Evolutionary conservation across 2,888 invertebrate species (phyloP).

Genomic region (Lasius platythorax): DNA sequence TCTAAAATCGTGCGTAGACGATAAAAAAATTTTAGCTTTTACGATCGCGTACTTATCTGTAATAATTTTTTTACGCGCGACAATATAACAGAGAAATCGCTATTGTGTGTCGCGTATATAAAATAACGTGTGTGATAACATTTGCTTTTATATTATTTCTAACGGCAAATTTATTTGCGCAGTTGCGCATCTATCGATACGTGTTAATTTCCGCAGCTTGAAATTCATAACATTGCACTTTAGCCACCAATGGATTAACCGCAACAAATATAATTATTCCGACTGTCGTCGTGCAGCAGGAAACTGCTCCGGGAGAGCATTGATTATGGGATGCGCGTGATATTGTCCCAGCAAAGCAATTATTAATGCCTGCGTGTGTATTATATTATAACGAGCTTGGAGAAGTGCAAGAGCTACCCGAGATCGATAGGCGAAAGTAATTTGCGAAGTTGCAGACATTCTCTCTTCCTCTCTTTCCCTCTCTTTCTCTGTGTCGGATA

Average conservation of each 20-base stretch:
- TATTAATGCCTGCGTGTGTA: constrained; percentile 23
- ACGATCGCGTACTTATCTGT: background rate
- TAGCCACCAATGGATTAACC: background rate
- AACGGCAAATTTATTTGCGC: background rate
- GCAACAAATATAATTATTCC: constrained; percentile 22
- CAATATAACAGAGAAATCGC: background rate
- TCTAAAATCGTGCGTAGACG: background rate
- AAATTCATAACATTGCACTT: constrained; percentile 28
- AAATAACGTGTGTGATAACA: background rate
- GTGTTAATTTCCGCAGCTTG: constrained; percentile 28
- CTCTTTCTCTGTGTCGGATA: background rate
- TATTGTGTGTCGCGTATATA: background rate
- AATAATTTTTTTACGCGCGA: background rate
- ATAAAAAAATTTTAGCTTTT: background rate
- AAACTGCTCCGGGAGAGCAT: background rate
- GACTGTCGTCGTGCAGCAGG: background rate
- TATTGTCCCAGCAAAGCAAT: constrained; percentile 21
- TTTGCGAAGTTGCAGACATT: constrained; percentile 14
- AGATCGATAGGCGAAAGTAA: constrained; percentile 45
- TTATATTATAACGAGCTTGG: constrained; percentile 1
- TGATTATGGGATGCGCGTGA: constrained; percentile 25
- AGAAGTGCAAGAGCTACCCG: background rate
- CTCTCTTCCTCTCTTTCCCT: no score
- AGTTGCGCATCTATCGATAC: background rate
- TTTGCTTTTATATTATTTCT: background rate